Evolutionary conservation across 2,113 vertebrate species (phyloP).

Genomic region (Dascyllus trimaculatus): DNA sequence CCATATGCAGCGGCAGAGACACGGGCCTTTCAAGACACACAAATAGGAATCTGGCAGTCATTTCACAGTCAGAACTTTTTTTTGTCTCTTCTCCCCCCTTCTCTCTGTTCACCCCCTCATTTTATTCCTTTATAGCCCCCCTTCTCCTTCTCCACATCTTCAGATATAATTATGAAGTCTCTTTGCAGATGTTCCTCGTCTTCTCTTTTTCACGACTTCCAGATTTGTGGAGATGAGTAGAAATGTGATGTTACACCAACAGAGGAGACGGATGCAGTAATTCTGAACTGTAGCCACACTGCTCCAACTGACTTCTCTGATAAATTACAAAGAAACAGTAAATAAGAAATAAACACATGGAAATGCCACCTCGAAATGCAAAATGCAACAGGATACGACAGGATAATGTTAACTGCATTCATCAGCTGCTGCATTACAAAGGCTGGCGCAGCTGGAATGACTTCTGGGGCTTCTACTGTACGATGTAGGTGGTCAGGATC

Average conservation of each 20-base stretch:
- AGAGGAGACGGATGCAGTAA: slow-evolving; percentile 31
- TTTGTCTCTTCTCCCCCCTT: slow-evolving; percentile 16
- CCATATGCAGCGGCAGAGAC: slow-evolving; percentile 82
- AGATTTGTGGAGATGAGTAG: slow-evolving; percentile 60
- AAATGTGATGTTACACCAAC: slow-evolving; percentile 58
- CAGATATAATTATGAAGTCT: slow-evolving; percentile 79
- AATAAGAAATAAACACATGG: slow-evolving; percentile 27
- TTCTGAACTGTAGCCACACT: slow-evolving; percentile 13
- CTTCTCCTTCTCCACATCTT: slow-evolving; percentile 72
- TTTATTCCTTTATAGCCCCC: slow-evolving; percentile 63
- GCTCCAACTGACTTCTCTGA: slow-evolving; percentile 13
- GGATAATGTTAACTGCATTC: slow-evolving; percentile 58
- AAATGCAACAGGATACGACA: slow-evolving; percentile 34
- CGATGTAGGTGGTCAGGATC: slow-evolving; percentile 64
- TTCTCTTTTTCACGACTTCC: slow-evolving; percentile 45
- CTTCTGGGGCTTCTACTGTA: slow-evolving; percentile 59
- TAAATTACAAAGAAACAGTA: slow-evolving; percentile 17
- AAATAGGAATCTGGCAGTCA: slow-evolving; percentile 85
- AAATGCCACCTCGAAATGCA: slow-evolving; percentile 9
- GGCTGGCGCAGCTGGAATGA: slow-evolving; percentile 63
- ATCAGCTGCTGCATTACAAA: slow-evolving; percentile 65
- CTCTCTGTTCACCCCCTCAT: slow-evolving; percentile 57
- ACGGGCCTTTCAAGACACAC: slow-evolving; percentile 80
- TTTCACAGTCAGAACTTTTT: slow-evolving; percentile 79
- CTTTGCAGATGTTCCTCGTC: slow-evolving; percentile 78